phyloP scores from a whole-genome alignment of 1,140 invertebrate genomes.

The Lineus longissimus region DNA sequence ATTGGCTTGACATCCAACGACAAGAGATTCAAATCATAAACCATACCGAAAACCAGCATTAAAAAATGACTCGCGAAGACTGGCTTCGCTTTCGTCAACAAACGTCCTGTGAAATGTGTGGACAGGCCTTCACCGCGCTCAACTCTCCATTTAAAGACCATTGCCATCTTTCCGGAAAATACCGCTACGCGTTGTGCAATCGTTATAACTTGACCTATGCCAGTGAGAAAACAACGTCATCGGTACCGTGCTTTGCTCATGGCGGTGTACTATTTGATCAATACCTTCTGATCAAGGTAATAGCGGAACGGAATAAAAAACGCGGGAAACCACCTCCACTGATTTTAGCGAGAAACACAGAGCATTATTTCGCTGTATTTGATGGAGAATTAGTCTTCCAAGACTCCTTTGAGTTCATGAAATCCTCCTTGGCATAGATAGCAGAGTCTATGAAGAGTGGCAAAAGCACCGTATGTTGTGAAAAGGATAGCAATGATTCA shows the following conservation, averaged over 20 bases:
- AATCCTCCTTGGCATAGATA: not conserved
- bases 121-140: not conserved
- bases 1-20: not conserved
- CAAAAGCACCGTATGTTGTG: not conserved
- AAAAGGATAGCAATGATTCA: not conserved
- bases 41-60: not conserved
- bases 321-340: not conserved
- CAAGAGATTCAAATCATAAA: not conserved
- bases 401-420: not conserved
- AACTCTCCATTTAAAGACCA: not conserved
- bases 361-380: not conserved
- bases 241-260: not conserved
- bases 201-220: not conserved
- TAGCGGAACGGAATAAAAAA: not conserved
- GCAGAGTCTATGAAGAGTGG: not conserved
- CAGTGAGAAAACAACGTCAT: not conserved
- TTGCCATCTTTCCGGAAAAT: not conserved
- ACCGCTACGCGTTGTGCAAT: not conserved
- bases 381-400: not conserved
- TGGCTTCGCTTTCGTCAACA: not conserved
- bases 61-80: not conserved
- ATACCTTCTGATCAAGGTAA: not conserved
- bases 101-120: not conserved
- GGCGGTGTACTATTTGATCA: not conserved
- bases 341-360: not conserved